A percentile compares a stretch with the other conserved stretches of the same genome.
phyloP scores from a whole-genome alignment of 2,888 invertebrate genomes.

The Quadroppia sp. region DNA sequence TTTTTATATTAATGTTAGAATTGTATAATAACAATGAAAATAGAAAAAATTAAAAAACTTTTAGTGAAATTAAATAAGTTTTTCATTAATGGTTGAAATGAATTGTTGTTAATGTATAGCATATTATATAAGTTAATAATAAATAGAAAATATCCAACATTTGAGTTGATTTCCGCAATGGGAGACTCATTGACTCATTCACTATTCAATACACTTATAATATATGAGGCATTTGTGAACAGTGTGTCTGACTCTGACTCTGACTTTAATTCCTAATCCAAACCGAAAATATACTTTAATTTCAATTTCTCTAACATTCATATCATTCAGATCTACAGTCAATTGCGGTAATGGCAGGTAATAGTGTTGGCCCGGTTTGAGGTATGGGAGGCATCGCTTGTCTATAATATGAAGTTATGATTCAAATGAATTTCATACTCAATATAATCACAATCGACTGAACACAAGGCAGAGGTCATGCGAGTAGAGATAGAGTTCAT shows the following conservation, averaged over 20 bases:
- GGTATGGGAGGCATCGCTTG: not conserved
- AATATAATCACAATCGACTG: no score
- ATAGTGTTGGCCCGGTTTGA: not conserved
- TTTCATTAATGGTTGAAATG: not conserved
- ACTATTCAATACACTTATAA: not conserved
- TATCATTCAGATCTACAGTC: not conserved
- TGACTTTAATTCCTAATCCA: not conserved
- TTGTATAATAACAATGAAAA: no score
- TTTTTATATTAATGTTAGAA: no score
- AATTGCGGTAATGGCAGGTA: not conserved
- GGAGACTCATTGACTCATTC: not conserved
- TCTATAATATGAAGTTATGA: not conserved
- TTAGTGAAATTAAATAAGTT: conserved; percentile 12
- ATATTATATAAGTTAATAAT: not conserved
- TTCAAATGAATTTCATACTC: conserved; percentile 1
- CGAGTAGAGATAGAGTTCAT: no score
- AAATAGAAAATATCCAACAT: not conserved
- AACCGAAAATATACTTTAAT: not conserved
- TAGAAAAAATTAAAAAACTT: not conserved
- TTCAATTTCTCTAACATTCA: not conserved
- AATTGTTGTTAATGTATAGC: not conserved
- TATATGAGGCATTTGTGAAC: not conserved
- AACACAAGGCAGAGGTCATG: no score
- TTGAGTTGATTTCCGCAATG: conserved; percentile 26
- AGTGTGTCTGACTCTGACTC: no score